A percentile compares a stretch with the other conserved stretches of the same genome.
phyloP scores from a whole-genome alignment of 2,113 vertebrate genomes.

The Rhynchomys soricoides region DNA sequence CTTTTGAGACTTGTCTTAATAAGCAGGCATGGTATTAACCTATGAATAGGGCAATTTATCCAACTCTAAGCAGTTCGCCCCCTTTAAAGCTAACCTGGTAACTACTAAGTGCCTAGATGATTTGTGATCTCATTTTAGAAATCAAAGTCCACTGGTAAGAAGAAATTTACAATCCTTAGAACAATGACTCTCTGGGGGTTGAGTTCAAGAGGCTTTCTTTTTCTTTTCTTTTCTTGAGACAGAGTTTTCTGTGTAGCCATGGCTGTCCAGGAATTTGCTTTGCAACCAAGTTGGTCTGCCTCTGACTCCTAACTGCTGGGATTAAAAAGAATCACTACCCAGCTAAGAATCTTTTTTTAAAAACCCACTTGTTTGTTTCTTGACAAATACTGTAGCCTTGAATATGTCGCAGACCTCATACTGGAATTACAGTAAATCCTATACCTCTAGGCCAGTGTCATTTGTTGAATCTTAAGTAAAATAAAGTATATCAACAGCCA shows the following conservation, averaged over 20 bases:
- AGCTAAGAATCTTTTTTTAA: not conserved
- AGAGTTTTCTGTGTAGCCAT: not conserved
- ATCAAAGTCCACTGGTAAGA: slow-evolving; percentile 56
- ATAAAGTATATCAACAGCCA: slow-evolving; percentile 36
- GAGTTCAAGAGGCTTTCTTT: slow-evolving; percentile 30
- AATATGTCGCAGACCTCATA: not conserved
- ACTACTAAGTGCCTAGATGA: not conserved
- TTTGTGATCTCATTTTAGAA: slow-evolving; percentile 54
- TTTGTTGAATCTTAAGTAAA: slow-evolving; percentile 44
- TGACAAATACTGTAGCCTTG: not conserved
- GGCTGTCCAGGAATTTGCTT: not conserved
- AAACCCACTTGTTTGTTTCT: not conserved
- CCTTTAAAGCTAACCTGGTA: slow-evolving; percentile 3
- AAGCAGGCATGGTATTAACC: not conserved
- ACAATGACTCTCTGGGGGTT: slow-evolving; percentile 6
- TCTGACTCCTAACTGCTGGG: not conserved
- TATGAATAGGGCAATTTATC: slow-evolving; percentile 9
- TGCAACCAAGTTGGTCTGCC: not conserved
- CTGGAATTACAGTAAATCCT: not conserved
- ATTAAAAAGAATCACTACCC: not conserved
- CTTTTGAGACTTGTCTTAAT: slow-evolving; percentile 14
- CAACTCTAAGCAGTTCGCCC: slow-evolving; percentile 33
- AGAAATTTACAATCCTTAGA: slow-evolving; percentile 51
- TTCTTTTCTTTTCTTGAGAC: not conserved
- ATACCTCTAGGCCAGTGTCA: not conserved